These are phyloP conservation scores for Phasia obesa DNA, from an alignment of 2,888 invertebrate genomes.

Conservation along the genomic window DNA sequence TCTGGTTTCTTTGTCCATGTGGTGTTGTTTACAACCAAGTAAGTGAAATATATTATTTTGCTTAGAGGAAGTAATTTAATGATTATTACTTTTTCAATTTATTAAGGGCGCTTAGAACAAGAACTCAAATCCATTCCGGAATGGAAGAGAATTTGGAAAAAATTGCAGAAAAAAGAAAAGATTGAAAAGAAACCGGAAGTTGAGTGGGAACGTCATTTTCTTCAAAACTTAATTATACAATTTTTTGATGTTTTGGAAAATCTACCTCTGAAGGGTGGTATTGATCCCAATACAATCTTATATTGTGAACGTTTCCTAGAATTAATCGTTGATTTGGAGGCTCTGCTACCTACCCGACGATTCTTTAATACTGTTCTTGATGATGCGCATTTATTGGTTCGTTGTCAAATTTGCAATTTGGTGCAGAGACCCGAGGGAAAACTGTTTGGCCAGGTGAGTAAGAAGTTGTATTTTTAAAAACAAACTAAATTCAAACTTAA, in stretches of 20 bases:
- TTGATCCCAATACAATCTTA: conserved; percentile 84
- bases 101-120: conserved; percentile 89
- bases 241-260: conserved; percentile 92
- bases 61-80: neutral
- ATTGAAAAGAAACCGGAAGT: conserved; percentile 87
- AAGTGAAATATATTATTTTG: conserved; percentile 72
- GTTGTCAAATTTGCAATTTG: conserved; percentile 92
- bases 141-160: conserved; percentile 96
- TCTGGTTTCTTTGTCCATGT: conserved; percentile 96
- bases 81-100: conserved; percentile 38
- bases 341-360: conserved; percentile 95
- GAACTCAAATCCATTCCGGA: conserved; percentile 93
- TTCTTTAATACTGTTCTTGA: conserved; percentile 98
- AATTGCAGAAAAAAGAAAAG: conserved; percentile 90
- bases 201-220: conserved; percentile 93
- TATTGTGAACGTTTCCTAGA: conserved; percentile 98
- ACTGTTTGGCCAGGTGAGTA: conserved; percentile 93
- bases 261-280: conserved; percentile 86
- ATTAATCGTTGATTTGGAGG: conserved; percentile 97
- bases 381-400: conserved; percentile 95
- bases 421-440: conserved; percentile 91
- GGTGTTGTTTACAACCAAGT: conserved; percentile 94
- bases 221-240: conserved; percentile 91
- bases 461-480: neutral
- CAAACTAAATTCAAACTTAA: neutral